Evolutionary conservation across 2,888 invertebrate genomes (phyloP).

Genomic region (Papilio demoleus): DNA sequence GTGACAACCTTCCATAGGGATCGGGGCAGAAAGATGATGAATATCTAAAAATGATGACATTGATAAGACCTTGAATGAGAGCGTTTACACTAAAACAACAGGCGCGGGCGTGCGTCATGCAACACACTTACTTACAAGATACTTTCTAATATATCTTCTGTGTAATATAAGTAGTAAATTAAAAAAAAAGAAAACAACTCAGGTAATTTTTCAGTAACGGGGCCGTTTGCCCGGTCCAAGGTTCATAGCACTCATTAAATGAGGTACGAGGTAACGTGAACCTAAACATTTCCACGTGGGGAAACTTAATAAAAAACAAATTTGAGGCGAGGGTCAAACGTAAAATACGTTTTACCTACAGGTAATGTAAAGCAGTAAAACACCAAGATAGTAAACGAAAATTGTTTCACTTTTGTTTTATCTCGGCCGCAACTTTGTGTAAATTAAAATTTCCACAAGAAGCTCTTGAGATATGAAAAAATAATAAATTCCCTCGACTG

Average conservation of each 20-base stretch:
- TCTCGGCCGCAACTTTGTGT: slow-evolving; percentile 17
- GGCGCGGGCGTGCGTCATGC: too few relatives aligned
- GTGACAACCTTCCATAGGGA: too few relatives aligned
- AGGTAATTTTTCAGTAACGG: not conserved
- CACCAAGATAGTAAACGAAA: slow-evolving; percentile 9
- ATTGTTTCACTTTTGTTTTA: slow-evolving; percentile 22
- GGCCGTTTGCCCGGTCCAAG: slow-evolving; percentile 3
- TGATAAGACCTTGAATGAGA: too few relatives aligned
- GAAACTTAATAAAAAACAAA: slow-evolving; percentile 25
- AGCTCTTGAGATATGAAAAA: slow-evolving; percentile 21
- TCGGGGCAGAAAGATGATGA: too few relatives aligned
- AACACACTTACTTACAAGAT: too few relatives aligned
- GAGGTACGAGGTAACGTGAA: slow-evolving; percentile 19
- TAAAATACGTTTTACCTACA: too few relatives aligned
- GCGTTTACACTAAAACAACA: too few relatives aligned
- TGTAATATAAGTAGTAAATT: not conserved
- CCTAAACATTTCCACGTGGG: slow-evolving; percentile 21
- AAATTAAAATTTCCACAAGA: slow-evolving; percentile 18
- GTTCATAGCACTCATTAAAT: slow-evolving; percentile 7
- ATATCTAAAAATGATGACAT: too few relatives aligned
- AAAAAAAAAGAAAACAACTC: not conserved
- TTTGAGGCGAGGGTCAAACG: slow-evolving; percentile 24
- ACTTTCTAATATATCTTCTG: not conserved
- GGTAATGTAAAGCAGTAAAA: slow-evolving; percentile 14
- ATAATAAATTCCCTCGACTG: slow-evolving; percentile 8